Evolutionary conservation across 2,888 invertebrate genomes (phyloP).

Genomic region (Harpagoxenus sublaevis): DNA sequence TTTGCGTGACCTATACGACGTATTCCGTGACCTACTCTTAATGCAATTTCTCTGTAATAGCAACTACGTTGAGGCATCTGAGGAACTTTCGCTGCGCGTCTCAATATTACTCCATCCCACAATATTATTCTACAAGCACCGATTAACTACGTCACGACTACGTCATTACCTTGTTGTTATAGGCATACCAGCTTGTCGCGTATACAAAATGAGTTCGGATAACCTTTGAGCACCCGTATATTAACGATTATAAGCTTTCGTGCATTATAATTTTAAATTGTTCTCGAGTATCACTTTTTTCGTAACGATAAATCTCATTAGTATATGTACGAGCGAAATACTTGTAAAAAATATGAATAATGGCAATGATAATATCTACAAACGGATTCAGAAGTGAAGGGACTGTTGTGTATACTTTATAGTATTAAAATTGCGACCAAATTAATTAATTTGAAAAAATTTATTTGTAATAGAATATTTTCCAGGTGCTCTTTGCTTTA

Average conservation of each 20-base stretch:
- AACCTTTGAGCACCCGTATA: conserved; percentile 28
- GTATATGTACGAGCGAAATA: background rate
- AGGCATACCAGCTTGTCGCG: conserved; percentile 32
- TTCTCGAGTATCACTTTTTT: background rate
- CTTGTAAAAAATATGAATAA: conserved; percentile 14
- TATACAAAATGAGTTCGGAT: conserved; percentile 44
- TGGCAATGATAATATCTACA: conserved; percentile 2
- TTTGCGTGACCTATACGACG: conserved; percentile 21
- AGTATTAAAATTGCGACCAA: background rate
- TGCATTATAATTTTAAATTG: conserved; percentile 39
- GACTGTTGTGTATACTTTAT: background rate
- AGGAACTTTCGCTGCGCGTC: conserved; percentile 29
- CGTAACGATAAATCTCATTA: background rate
- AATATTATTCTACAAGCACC: conserved; percentile 45
- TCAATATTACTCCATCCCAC: conserved; percentile 52
- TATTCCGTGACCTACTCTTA: background rate
- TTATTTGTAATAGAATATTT: conserved; percentile 2
- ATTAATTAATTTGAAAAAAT: conserved; percentile 18
- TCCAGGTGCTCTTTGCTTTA: background rate
- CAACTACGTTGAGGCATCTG: conserved; percentile 20
- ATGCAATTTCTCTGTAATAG: conserved; percentile 26
- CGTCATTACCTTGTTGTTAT: conserved; percentile 53
- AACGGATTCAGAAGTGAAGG: background rate
- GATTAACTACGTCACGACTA: conserved; percentile 55
- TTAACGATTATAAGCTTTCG: conserved; percentile 32